Conservation (phyloP, 2,797 vertebrate species). For the Acanthiza pusilla region DNA sequence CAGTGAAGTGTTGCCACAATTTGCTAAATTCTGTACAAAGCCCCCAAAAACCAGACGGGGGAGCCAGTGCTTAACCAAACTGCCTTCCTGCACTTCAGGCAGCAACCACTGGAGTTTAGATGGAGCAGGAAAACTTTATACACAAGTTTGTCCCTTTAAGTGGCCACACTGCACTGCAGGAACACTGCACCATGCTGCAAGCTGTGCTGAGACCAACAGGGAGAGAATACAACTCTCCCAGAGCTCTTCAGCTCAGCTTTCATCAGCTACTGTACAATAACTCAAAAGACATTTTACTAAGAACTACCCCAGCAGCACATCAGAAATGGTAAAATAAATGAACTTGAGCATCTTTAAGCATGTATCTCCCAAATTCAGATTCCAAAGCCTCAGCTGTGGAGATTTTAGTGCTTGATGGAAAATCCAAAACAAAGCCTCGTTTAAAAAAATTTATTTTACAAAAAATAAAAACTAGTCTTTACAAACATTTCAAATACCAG, state of each 20-base stretch:
- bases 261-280: not conserved
- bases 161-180: not conserved
- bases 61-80: not conserved
- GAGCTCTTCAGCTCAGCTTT: not conserved
- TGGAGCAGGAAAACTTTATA: not conserved
- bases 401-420: not conserved
- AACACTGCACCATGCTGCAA: not conserved
- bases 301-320: not conserved
- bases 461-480: constrained; percentile 82
- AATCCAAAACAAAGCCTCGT: constrained; percentile 36
- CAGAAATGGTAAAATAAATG: not conserved
- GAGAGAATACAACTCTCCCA: not conserved
- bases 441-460: constrained; percentile 83
- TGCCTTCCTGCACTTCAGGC: not conserved
- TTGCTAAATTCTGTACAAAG: not conserved
- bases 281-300: not conserved
- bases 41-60: not conserved
- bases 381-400: not conserved
- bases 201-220: not conserved
- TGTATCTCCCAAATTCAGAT: not conserved
- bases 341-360: not conserved
- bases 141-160: not conserved
- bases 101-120: accelerated
- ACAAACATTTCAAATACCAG: constrained; percentile 78
- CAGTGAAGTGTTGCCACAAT: not conserved